Evolutionary conservation across 2,888 invertebrate genomes (phyloP).

Genomic region (Meloe dianella): DNA sequence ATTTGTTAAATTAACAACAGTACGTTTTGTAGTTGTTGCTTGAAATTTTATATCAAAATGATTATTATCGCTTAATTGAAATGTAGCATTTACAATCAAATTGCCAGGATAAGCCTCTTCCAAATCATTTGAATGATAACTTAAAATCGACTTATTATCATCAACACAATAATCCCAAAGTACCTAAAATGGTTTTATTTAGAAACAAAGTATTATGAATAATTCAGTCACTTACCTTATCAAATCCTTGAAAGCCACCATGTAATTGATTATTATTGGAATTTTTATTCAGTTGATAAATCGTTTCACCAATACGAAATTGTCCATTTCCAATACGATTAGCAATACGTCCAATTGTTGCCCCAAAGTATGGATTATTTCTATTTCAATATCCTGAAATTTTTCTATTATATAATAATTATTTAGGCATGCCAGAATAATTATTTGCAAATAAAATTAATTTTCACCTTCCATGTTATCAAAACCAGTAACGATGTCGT

Average conservation of each 20-base stretch:
- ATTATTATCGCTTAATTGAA: conserved; percentile 75
- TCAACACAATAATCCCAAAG: conserved; percentile 72
- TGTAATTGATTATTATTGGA: conserved; percentile 75
- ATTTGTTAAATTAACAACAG: conserved; percentile 85
- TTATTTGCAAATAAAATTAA: not conserved
- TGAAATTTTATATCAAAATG: conserved; percentile 76
- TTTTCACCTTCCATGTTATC: conserved; percentile 77
- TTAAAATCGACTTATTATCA: conserved; percentile 72
- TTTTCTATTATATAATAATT: conserved; percentile 23
- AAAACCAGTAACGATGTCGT: conserved; percentile 84
- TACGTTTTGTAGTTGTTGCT: conserved; percentile 78
- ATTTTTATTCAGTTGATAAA: conserved; percentile 75
- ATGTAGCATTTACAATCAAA: conserved; percentile 73
- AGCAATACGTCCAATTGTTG: conserved; percentile 85
- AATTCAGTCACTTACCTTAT: too few species aligned
- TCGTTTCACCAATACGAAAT: conserved; percentile 71
- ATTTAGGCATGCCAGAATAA: too few species aligned
- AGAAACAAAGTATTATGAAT: too few species aligned
- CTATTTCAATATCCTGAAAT: conserved; percentile 69
- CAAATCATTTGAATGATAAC: conserved; percentile 76
- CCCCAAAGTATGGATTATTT: conserved; percentile 85
- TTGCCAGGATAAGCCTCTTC: conserved; percentile 92
- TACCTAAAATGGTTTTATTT: conserved; percentile 55
- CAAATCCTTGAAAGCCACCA: conserved; percentile 85
- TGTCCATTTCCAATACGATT: conserved; percentile 78